These are phyloP conservation scores for Paramormyrops kingsleyae DNA, from an alignment of 2,113 vertebrate genomes.

Conservation along the genomic window DNA sequence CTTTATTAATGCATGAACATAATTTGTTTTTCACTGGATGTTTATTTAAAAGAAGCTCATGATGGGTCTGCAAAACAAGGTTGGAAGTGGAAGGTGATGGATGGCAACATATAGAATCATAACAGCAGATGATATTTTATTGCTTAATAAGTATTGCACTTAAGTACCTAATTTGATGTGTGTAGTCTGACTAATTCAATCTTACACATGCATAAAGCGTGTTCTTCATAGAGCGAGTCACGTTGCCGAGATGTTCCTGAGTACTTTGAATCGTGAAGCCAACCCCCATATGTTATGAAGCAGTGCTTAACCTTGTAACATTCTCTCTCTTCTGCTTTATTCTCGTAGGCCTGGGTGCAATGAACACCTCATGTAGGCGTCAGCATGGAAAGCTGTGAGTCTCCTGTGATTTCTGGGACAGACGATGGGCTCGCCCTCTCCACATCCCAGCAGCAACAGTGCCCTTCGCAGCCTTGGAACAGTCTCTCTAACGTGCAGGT, in stretches of 20 bases:
- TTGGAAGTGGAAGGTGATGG: conserved; percentile 67
- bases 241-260: conserved; percentile 26
- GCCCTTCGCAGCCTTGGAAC: conserved; percentile 82
- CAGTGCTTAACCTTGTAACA: neutral
- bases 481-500: conserved; percentile 82
- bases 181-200: conserved; percentile 62
- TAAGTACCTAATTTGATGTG: conserved; percentile 67
- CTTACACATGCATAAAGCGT: conserved; percentile 47
- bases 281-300: neutral
- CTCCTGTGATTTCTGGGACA: conserved; percentile 86
- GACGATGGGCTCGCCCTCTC: conserved; percentile 78
- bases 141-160: conserved; percentile 64
- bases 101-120: conserved; percentile 63
- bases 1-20: conserved; percentile 62
- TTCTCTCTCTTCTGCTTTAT: conserved; percentile 26
- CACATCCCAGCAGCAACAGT: conserved; percentile 75
- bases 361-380: conserved; percentile 74
- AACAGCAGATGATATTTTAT: conserved; percentile 54
- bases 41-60: conserved; percentile 68
- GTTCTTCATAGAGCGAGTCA: conserved; percentile 25
- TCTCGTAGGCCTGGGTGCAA: conserved; percentile 71
- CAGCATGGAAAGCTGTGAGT: conserved; percentile 92
- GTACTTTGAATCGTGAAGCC: neutral
- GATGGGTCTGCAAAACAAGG: conserved; percentile 57
- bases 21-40: conserved; percentile 55